These are phyloP conservation scores for Ovibos moschatus DNA, from an alignment of 2,113 vertebrate species.

Conservation along the genomic window DNA sequence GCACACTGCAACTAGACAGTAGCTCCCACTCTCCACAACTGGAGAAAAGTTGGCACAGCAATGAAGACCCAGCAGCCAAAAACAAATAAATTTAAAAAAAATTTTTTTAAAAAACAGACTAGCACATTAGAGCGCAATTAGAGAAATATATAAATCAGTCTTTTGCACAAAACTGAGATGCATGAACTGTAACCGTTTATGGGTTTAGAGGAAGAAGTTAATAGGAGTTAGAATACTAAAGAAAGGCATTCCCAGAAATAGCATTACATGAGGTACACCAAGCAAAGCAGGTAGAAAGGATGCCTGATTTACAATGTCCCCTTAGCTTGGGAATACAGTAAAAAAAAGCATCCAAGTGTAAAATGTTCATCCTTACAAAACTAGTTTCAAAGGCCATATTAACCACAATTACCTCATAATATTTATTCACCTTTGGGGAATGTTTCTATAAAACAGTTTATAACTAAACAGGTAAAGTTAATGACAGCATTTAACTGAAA, in stretches of 20 bases:
- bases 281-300: not conserved
- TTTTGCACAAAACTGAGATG: not conserved
- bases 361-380: not conserved
- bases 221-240: not conserved
- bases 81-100: not conserved
- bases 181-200: not conserved
- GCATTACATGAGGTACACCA: not conserved
- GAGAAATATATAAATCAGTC: not conserved
- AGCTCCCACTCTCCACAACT: not conserved
- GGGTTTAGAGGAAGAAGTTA: not conserved
- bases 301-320: not conserved
- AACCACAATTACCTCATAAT: not conserved
- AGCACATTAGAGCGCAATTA: not conserved
- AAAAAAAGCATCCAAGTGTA: not conserved
- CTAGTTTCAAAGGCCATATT: not conserved
- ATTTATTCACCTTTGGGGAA: not conserved
- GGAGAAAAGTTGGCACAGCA: not conserved
- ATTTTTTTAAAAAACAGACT: not conserved
- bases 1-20: not conserved
- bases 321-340: not conserved
- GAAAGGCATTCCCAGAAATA: not conserved
- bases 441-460: not conserved
- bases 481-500: not conserved
- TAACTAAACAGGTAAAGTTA: not conserved
- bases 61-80: not conserved